phyloP scores from a whole-genome alignment of 2,888 invertebrate species.

The Rhabditoides inermis region DNA sequence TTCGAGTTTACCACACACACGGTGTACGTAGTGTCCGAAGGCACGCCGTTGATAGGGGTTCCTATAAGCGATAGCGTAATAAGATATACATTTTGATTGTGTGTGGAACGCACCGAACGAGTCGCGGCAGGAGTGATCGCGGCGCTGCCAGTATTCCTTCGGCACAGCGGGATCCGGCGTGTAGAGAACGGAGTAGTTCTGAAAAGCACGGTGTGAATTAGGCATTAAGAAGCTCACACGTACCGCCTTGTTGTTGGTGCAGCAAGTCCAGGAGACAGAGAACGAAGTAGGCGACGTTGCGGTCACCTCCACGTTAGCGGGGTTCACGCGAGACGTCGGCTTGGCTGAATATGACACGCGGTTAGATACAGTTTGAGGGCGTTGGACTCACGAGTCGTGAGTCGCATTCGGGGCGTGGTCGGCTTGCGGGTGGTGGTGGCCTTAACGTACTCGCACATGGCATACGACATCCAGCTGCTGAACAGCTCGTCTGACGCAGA shows the following conservation, averaged over 20 bases:
- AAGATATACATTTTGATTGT: too few species aligned
- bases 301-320: slow-evolving; percentile 37
- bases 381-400: not conserved
- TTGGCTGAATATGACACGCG: not conserved
- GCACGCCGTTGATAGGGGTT: too few species aligned
- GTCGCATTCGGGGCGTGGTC: slow-evolving; percentile 23
- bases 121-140: slow-evolving; percentile 33
- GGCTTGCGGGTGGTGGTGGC: slow-evolving; percentile 21
- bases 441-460: slow-evolving; percentile 39
- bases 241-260: slow-evolving; percentile 44
- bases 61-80: too few species aligned
- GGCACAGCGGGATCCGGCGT: slow-evolving; percentile 34
- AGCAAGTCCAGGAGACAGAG: slow-evolving; percentile 46
- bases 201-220: slow-evolving; percentile 7
- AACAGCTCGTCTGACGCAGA: slow-evolving; percentile 34
- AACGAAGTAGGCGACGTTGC: slow-evolving; percentile 37
- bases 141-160: slow-evolving; percentile 31
- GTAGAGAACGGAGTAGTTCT: slow-evolving; percentile 44
- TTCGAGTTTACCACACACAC: slow-evolving; percentile 36
- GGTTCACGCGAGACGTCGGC: slow-evolving; percentile 15
- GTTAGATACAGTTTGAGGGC: not conserved
- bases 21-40: slow-evolving; percentile 36
- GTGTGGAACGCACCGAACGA: too few species aligned
- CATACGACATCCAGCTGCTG: slow-evolving; percentile 38
- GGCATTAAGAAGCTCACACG: slow-evolving; percentile 1